Base-by-base conservation (phyloP, 2,888 invertebrate species). In the Melanargia galathea region DNA sequence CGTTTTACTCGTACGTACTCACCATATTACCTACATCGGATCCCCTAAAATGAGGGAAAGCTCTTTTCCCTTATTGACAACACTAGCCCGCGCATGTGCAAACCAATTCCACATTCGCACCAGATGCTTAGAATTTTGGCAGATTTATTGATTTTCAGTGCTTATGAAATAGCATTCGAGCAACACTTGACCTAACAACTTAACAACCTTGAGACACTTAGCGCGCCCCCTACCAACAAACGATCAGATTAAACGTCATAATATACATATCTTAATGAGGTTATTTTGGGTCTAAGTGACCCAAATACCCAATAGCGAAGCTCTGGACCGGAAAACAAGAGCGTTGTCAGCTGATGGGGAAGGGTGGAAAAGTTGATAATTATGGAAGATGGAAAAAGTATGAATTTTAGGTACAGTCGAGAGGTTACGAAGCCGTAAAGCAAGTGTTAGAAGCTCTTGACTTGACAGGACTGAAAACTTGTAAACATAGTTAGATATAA, bases 121-220 rank as follows among this genome's bases (percentile, higher is more conserved):
- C 89, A 89, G 86, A 86, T 87, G 85, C 80, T 83, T 71, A 71
- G 78, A 70, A 61, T 83, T 85, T 86, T 87, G 85, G 85, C 78
- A 86, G 77, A 81, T 82, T 86, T 90, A 90, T 90, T 86, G 90
- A 90, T 90, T 87, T 82, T 66, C 63, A 59, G 45, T 55, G 54
- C 60, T 58, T 66, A 40, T 60, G 66, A 60, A 43, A 64, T 43
- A 60, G 62, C 59, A 8, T 58, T 65, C 54, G 24, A 58, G 33
- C n/a, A 43, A 52, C 30, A 62, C 65, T 66, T 62, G 62, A 66
- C 62, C 63, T 62, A 64, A 57, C 51, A 49, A 46, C 20, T 57
- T 30, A 16, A 10, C 16, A 45, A 20, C 10, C 45, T 56, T 18
- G 11, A 43, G 18, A 56, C 13, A 45, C 51, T 16, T 51, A 10